Evolutionary conservation across 2,888 invertebrate genomes (phyloP), one percentile per base, ranked within the genome.

Genomic region (Ommatoiulus sabulosus): DNA sequence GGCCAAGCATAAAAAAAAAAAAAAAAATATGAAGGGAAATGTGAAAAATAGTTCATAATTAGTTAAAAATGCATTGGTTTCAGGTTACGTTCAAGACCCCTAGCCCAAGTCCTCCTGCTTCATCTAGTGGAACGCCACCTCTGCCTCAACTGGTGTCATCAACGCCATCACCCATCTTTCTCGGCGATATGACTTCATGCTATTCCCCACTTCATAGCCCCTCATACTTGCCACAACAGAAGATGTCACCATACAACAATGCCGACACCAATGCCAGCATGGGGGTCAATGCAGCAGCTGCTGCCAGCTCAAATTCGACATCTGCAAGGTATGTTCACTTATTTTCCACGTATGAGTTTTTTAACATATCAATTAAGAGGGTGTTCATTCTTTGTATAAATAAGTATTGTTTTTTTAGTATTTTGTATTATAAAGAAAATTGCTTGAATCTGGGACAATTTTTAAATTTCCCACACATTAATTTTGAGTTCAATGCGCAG

Each of bases 1-100:
- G 4, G 17, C 35, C 6, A 43, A 7, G 15, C 10, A 84, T 12
- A 52, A 52, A 52, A 12, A 4, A 12, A 17, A 2, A 52, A 52
- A 2, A 52, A 52, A n/a, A 52, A 12, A 12, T 52, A 52, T 10
- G 12, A 52, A 52, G 15, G 35, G 35, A 52, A 52, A 52, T 12
- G 15, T 52, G 20, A n/a, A n/a, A 63, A 63, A 20, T 20, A 20
- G n/a, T 85, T 85, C 1, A 85, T 85, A 44, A 85, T 5, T 35
- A 10, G 17, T 10, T 80, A 24, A 80, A 80, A 10, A 0, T 80
- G 24, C 17, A 17, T 85, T 15, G 43, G 17, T 92, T 91, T 6
- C 91, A 94, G 94, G 94, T 94, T 35, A 94, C 94, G 90, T 94
- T 94, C 91, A 93, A 94, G 48, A 94, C 94, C 92, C 88, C 92